Base-by-base conservation (phyloP, 2,797 vertebrate species). In the Enteromius argenteus region DNA sequence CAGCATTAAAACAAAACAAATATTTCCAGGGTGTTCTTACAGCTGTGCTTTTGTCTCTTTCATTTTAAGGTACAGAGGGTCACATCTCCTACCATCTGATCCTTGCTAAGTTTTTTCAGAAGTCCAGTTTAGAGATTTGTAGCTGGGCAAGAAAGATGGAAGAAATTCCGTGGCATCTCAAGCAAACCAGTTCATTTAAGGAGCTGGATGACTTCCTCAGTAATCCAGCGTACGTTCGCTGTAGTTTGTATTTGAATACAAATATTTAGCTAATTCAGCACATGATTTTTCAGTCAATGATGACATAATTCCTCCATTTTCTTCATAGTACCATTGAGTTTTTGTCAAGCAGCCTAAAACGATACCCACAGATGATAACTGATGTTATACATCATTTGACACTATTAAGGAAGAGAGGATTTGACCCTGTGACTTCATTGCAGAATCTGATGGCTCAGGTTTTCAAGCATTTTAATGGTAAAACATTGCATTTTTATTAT, bases 151-250 rank as follows among this genome's bases (percentile, higher is more conserved):
- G 85, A 62, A 89, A 88, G 0, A 89, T 87, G 8, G 79, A 90
- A 39, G 91, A 93, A 27, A 49, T 92, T 39, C 90, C 91, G 0
- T 90, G 92, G 93, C 88, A 91, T 30, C n/a, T 92, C 81, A 88
- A 86, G 73, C 90, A 89, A 86, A 91, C 69, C 0, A 30, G 89
- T 37, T 88, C 79, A 78, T 89, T 88, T 66, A 75, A 32, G 1
- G 80, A 83, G 0, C 42, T 92, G 32, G 86, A 89, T 21, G 23
- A 14, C 67, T 89, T 91, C 58, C 88, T 93, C 60, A 84, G 86
- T 5, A 85, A 90, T 71, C 84, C 84, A 3, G 83, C 53, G 91
- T 93, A 49, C 66, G 86, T 30, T 44, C 5, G 30, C 46, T 21
- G 21, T 2, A 73, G 21, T 19, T 56, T 11, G 5, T 44, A 19